Conservation (phyloP, 53 echinoderm and acorn worm species). For the Hippasteria phrygiana region DNA sequence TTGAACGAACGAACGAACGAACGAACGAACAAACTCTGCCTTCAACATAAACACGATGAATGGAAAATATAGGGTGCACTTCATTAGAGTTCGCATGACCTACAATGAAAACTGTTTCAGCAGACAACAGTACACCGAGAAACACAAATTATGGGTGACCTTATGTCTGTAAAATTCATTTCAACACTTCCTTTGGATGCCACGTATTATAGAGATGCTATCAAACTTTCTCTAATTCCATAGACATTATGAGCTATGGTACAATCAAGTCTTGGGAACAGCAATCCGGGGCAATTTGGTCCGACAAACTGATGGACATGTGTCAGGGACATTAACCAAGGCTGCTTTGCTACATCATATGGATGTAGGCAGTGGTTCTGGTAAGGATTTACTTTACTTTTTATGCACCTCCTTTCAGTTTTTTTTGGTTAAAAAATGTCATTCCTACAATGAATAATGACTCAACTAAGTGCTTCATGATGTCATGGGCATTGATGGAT, state of each 20-base stretch:
- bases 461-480: too few species aligned
- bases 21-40: too few species aligned
- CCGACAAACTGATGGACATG: not conserved
- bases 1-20: too few species aligned
- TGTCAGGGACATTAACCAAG: not conserved
- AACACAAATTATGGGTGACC: not conserved
- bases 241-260: constrained; percentile 44
- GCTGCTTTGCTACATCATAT: constrained; percentile 1
- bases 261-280: constrained; percentile 1
- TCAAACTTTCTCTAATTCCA: constrained; percentile 3
- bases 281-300: constrained; percentile 17
- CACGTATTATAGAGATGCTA: constrained; percentile 22
- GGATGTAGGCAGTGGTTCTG: constrained; percentile 47
- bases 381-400: constrained; percentile 5
- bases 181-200: constrained; percentile 32
- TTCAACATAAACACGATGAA: too few species aligned
- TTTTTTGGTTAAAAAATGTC: too few species aligned
- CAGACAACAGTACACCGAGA: too few species aligned
- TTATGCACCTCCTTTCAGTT: not conserved
- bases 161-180: not conserved
- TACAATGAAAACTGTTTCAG: too few species aligned
- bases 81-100: too few species aligned
- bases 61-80: too few species aligned
- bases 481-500: too few species aligned
- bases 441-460: not conserved